Evolutionary conservation across 1,140 invertebrate genomes (phyloP), one percentile per base, ranked within the genome.

Genomic region (Zaprionus capensis): DNA sequence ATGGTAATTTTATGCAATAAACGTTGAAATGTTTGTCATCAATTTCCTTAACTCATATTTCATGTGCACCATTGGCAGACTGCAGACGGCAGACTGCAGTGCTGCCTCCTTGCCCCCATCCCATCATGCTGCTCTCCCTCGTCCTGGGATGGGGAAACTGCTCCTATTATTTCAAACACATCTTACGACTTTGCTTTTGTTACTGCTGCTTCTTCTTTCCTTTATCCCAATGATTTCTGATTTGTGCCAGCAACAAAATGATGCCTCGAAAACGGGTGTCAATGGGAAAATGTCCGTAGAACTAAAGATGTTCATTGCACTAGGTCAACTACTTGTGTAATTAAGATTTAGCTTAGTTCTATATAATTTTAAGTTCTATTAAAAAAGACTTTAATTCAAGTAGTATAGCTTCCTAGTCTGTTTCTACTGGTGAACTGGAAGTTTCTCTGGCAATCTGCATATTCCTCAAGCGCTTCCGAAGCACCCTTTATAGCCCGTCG

Each of bases 1-100:
- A 88, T 90, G 85, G 84, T 88, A 88, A 88, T 88, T 90, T 88
- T 90, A 88, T 88, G 84, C 85, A 88, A 88, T 88, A 90, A 88
- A 84, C 84, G 85, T 84, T 84, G 84, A 88, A 88, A 88, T 88
- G 84, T 88, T 88, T 88, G 84, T 88, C 84, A 88, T 88, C 84
- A 88, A 90, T 88, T 88, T 88, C 88, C 84, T 88, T 81, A 90
- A 90, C 84, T 88, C 84, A 90, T 88, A 84, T 88, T 88, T 88
- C 84, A 90, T 87, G 84, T 87, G 84, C 84, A 73, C 57, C 75
- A 67, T 67, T 73, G 58, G 57, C 64, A 72, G 77, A 61, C 17
- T 51, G 20, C 41, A 46, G 41, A 46, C 41, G 41, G 46, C 46
- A 24, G 46, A 24, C 20, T 22, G 46, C 46, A 51, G 17, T 64